Base-by-base conservation (phyloP, 2,113 vertebrate species). In the Recurvirostra avosetta region DNA sequence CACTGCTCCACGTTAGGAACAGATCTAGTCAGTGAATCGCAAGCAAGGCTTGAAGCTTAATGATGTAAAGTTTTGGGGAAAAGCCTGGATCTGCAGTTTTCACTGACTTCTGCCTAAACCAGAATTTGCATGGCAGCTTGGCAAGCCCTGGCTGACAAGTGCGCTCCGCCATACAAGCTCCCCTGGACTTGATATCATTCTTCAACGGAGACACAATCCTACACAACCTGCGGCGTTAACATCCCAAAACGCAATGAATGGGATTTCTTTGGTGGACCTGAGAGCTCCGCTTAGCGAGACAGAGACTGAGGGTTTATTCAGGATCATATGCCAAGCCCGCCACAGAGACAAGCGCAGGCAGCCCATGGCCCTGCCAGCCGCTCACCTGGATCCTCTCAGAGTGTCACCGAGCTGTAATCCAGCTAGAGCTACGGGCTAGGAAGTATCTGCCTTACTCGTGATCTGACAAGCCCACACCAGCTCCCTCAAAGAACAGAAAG, bases 201-300 rank as follows among this genome's bases (percentile, higher is more conserved):
- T 83, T 26, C 63, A 73, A n/a, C 27, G n/a, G 38, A 75, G 29
- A 15, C 8, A 4, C 29, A 43, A 41, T 62, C n/a, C 68, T 34
- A 36, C 8, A 40, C 17, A 50, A 15, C 49, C n/a, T 66, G 53
- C 1, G 2, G 21, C 4, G 34, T 68, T 67, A 6, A 67, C 1
- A 10, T 21, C 8, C 6, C 1, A 1, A 67, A 85, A 36, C 1
- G 0, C 67, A 86, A 90, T 0, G 0, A 15, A 68, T 12, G 30
- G 58, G 70, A 25, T 53, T 94, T 36, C 7, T 12, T 25, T 45
- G 43, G 49, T 22, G 67, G 30, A 13, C 61, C 43, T 61, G 36
- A 68, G 61, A 45, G 7, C 12, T 79, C 16, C 18, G 12, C 40
- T 75, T 53, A 36, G 12, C 3, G 2, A 89, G 50, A 63, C 14